Evolutionary conservation across 2,797 vertebrate species (phyloP).

Genomic region (Acestrorhynchus altus): DNA sequence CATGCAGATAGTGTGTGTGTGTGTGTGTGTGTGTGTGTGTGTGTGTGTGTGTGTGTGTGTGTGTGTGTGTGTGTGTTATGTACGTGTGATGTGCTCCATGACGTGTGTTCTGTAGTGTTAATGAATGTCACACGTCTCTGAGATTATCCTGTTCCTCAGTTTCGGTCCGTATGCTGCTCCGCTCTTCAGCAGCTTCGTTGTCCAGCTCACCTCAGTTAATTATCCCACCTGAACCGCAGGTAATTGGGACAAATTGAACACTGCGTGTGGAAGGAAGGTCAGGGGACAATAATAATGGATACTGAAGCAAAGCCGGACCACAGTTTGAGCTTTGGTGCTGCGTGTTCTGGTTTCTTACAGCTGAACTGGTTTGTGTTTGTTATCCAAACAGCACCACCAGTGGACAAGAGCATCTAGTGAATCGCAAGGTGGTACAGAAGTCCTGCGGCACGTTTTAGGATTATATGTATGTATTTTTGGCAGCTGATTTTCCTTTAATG

Average conservation of each 20-base stretch:
- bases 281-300: background rate
- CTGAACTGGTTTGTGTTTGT: too few relatives aligned
- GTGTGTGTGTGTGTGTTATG: background rate
- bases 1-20: too few relatives aligned
- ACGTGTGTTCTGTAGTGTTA: constrained; percentile 27
- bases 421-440: too few relatives aligned
- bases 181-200: constrained; percentile 40
- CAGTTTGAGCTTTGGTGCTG: too few relatives aligned
- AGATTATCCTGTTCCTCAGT: constrained; percentile 39
- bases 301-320: background rate
- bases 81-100: background rate
- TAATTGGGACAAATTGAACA: constrained; percentile 26
- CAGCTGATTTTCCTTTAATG: too few relatives aligned
- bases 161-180: constrained; percentile 53
- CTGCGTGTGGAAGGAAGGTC: background rate
- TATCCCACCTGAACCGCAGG: constrained; percentile 6
- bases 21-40: background rate
- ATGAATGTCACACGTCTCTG: constrained; percentile 69
- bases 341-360: too few relatives aligned
- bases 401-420: too few relatives aligned
- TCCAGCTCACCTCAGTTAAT: constrained; percentile 61
- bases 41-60: background rate
- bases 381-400: too few relatives aligned
- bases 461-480: too few relatives aligned
- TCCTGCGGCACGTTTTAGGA: too few relatives aligned